Percentiles rank a stretch among this genome's conserved stretches.
Conservation (phyloP, 1,140 invertebrate species). For the Pachypsylla venusta region DNA sequence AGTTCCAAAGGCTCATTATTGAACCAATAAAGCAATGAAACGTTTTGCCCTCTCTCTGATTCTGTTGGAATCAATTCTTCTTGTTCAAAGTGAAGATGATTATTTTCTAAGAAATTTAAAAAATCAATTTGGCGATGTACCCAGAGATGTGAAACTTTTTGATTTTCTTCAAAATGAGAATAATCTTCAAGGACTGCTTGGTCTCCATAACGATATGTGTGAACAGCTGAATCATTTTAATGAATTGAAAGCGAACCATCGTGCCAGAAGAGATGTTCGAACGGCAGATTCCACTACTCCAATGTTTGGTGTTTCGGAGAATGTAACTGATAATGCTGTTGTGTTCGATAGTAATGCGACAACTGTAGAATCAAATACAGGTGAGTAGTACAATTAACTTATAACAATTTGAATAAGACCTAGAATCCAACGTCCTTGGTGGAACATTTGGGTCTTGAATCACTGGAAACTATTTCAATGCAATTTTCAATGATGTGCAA, state of each 20-base stretch:
- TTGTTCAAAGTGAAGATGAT: background rate
- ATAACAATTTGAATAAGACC: background rate
- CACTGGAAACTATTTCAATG: no score
- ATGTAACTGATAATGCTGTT: background rate
- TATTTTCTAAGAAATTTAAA: background rate
- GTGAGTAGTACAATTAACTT: background rate
- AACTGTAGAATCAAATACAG: background rate
- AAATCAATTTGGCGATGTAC: conserved; percentile 1
- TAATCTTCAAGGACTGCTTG: background rate
- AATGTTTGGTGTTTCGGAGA: background rate
- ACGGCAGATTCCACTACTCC: background rate
- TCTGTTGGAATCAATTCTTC: background rate
- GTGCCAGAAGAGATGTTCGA: background rate
- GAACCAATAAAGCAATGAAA: no score
- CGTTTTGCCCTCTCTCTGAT: background rate
- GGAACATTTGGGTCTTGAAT: no score
- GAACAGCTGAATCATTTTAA: background rate
- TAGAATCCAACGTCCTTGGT: no score
- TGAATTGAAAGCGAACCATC: background rate
- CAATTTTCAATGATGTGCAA: no score
- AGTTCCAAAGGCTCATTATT: no score
- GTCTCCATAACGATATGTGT: background rate
- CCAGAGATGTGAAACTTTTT: background rate
- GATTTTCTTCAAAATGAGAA: background rate
- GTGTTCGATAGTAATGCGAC: background rate